Conservation (phyloP, 2,797 vertebrate genomes). For the Petrocephalus sullivani region DNA sequence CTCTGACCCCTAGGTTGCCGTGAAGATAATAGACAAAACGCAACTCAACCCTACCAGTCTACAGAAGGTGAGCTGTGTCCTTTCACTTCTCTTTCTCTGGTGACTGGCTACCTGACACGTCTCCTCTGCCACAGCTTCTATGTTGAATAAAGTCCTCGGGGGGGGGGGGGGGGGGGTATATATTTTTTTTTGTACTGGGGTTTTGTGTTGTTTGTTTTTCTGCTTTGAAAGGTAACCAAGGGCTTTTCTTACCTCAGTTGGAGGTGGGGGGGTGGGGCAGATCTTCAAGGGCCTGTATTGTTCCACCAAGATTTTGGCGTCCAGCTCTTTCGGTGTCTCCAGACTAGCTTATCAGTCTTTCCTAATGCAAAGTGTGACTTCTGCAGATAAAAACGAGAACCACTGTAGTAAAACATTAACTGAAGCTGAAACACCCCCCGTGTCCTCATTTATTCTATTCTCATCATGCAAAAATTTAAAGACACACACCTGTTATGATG, state of each 20-base stretch:
- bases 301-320: neutral
- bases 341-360: neutral
- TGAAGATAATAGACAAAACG: constrained; percentile 70
- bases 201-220: neutral
- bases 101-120: neutral
- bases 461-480: neutral
- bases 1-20: constrained; percentile 54
- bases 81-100: neutral
- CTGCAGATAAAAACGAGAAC: neutral
- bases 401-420: constrained; percentile 14
- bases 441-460: neutral
- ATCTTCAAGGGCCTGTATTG: neutral
- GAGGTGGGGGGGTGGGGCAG: neutral
- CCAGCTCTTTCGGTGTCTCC: neutral
- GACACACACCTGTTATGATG: neutral
- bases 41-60: constrained; percentile 68
- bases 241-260: neutral
- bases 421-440: neutral
- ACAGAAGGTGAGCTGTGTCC: constrained; percentile 56
- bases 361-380: neutral
- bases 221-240: neutral
- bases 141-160: neutral
- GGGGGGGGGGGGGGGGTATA: neutral
- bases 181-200: neutral
- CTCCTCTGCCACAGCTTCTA: neutral